phyloP scores from a whole-genome alignment of 2,888 invertebrate genomes.

The Cheilosia grossa region DNA sequence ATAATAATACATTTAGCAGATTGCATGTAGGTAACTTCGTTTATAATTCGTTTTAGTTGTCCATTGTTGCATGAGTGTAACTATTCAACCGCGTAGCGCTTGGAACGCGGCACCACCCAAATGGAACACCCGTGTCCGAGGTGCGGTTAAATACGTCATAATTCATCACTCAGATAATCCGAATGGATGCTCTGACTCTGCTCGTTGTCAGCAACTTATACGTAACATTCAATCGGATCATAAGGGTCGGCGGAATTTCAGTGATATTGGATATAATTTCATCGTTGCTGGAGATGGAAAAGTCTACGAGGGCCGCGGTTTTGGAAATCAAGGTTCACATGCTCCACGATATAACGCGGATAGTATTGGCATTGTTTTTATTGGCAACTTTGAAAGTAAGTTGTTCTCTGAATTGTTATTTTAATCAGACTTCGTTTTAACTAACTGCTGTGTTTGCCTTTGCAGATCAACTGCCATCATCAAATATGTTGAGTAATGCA shows the following conservation, averaged over 20 bases:
- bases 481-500: constrained; percentile 85
- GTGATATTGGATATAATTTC: constrained; percentile 89
- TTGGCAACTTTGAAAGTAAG: constrained; percentile 84
- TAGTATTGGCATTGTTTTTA: constrained; percentile 88
- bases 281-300: constrained; percentile 89
- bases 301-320: constrained; percentile 89
- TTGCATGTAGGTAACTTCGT: background rate
- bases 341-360: constrained; percentile 87
- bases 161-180: constrained; percentile 89
- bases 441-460: background rate
- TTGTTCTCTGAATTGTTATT: background rate
- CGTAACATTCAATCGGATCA: constrained; percentile 87
- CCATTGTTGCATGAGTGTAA: constrained; percentile 73
- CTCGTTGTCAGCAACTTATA: constrained; percentile 85
- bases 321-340: constrained; percentile 88
- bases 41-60: constrained; percentile 5
- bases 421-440: background rate
- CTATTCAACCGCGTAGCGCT: constrained; percentile 81
- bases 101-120: constrained; percentile 86
- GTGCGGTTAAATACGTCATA: constrained; percentile 87
- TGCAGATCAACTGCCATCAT: constrained; percentile 83
- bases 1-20: too few species aligned
- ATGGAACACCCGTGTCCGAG: constrained; percentile 82
- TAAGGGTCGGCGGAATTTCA: constrained; percentile 85
- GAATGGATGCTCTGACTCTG: constrained; percentile 85